Evolutionary conservation across 2,888 invertebrate species (phyloP).

Genomic region (Tenthredo livida): DNA sequence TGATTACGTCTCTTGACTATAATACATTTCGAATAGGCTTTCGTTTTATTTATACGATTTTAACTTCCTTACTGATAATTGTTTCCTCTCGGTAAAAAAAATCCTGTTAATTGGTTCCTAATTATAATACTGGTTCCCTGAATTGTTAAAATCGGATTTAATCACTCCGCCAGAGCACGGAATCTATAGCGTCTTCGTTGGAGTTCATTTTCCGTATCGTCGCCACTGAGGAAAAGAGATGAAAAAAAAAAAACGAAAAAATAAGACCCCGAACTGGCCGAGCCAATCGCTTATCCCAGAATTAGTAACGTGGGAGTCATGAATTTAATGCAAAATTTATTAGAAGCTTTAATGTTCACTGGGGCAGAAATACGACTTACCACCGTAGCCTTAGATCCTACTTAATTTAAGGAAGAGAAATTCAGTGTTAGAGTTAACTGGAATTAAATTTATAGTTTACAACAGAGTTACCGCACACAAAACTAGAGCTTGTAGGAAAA

Average conservation of each 20-base stretch:
- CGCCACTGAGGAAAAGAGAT: neutral
- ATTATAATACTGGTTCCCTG: conserved; percentile 21
- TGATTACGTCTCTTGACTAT: conserved; percentile 54
- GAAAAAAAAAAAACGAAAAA: neutral
- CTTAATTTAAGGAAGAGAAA: conserved; percentile 44
- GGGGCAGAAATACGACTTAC: conserved; percentile 31
- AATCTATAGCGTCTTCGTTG: neutral
- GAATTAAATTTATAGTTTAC: conserved; percentile 45
- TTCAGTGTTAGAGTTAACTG: conserved; percentile 36
- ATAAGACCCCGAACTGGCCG: neutral
- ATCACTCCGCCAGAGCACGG: neutral
- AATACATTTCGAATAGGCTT: conserved; percentile 3
- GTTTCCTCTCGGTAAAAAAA: neutral
- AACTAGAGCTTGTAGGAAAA: conserved; percentile 26
- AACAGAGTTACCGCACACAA: conserved; percentile 9
- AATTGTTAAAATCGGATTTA: conserved; percentile 19
- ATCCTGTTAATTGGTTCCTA: conserved; percentile 17
- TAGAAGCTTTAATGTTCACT: conserved; percentile 34
- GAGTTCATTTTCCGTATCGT: neutral
- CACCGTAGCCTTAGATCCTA: conserved; percentile 29
- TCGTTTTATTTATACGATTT: conserved; percentile 25
- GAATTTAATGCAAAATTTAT: conserved; percentile 37
- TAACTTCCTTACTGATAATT: conserved; percentile 26
- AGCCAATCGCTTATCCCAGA: neutral
- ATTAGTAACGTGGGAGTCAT: conserved; percentile 8